A percentile compares a stretch with the other conserved stretches of the same genome.
Conservation (phyloP, 1,140 invertebrate species). For the Leptinotarsa defecta region DNA sequence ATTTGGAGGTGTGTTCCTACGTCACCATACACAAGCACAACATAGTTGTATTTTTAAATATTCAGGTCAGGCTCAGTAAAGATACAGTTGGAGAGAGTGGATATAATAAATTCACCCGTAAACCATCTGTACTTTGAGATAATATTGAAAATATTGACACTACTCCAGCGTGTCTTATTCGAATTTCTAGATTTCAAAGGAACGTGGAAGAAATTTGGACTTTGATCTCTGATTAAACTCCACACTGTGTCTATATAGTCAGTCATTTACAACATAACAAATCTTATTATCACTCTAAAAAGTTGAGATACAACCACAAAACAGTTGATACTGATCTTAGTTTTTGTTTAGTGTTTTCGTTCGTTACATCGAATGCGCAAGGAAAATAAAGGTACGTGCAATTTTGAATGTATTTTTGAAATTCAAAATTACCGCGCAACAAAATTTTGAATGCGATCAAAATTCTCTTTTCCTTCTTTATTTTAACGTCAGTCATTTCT, state of each 20-base stretch:
- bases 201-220: neutral
- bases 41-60: neutral
- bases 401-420: too few relatives aligned
- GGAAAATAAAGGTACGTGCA: too few relatives aligned
- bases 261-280: conserved; percentile 4
- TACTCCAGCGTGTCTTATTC: neutral
- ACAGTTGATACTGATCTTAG: neutral
- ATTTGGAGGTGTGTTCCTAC: conserved; percentile 3
- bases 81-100: neutral
- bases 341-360: neutral
- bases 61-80: neutral
- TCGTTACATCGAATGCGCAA: neutral
- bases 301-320: neutral
- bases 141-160: neutral
- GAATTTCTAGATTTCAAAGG: neutral
- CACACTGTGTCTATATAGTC: neutral
- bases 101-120: neutral
- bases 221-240: neutral
- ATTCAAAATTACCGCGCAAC: too few relatives aligned
- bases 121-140: neutral
- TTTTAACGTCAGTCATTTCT: too few relatives aligned
- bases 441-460: too few relatives aligned
- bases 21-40: neutral
- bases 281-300: neutral
- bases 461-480: too few relatives aligned